Evolutionary conservation across 2,113 vertebrate species (phyloP).

Genomic region (Tautogolabrus adspersus): DNA sequence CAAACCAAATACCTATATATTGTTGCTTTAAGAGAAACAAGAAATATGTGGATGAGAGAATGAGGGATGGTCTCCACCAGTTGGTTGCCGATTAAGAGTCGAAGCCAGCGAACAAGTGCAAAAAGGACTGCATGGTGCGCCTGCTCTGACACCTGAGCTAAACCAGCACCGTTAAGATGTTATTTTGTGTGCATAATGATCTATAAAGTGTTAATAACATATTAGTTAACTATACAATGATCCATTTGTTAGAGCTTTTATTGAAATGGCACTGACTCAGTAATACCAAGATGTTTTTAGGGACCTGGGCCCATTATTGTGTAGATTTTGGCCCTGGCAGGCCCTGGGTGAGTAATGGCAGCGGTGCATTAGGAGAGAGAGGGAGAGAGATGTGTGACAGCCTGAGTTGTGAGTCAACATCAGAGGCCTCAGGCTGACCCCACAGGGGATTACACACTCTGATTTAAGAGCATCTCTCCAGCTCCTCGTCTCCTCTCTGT

Average conservation of each 20-base stretch:
- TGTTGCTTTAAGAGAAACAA: no score
- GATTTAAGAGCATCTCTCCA: conserved; percentile 82
- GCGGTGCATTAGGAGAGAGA: conserved; percentile 76
- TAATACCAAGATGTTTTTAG: conserved; percentile 32
- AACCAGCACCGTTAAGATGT: background rate
- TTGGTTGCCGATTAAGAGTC: no score
- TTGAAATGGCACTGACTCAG: conserved; percentile 48
- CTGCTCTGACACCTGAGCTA: no score
- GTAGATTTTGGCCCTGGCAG: conserved; percentile 40
- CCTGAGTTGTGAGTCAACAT: conserved; percentile 80
- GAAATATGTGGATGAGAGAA: no score
- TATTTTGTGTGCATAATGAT: background rate
- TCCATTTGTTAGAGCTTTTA: conserved; percentile 13
- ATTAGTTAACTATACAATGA: background rate
- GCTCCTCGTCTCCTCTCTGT: conserved; percentile 38
- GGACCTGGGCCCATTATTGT: conserved; percentile 48
- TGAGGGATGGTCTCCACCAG: no score
- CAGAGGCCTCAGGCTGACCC: conserved; percentile 71
- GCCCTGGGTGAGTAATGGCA: conserved; percentile 76
- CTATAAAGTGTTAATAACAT: conserved; percentile 9
- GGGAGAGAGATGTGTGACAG: conserved; percentile 61
- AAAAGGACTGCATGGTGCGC: no score
- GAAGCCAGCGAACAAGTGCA: no score
- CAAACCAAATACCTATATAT: no score
- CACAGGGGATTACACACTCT: conserved; percentile 75